A percentile compares a stretch with the other conserved stretches of the same genome.
phyloP scores from a whole-genome alignment of 1,140 invertebrate species.

The Zophobas atratus region DNA sequence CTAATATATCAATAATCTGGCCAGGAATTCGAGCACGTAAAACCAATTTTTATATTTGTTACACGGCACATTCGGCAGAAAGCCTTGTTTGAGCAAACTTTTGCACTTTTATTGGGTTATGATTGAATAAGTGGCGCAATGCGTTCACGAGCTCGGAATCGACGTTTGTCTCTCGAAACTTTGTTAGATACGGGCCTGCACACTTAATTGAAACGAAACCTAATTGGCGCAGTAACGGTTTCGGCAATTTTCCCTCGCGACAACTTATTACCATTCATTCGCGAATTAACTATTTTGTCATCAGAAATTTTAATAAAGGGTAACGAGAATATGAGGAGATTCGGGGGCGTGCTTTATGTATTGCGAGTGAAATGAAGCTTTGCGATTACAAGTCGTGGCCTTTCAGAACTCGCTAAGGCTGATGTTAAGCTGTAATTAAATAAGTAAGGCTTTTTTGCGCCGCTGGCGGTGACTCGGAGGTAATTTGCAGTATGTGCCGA shows the following conservation, averaged over 20 bases:
- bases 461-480: too few relatives aligned
- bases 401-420: too few relatives aligned
- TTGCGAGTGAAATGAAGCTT: too few relatives aligned
- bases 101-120: too few relatives aligned
- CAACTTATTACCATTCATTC: background rate
- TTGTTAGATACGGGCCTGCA: background rate
- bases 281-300: background rate
- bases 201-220: background rate
- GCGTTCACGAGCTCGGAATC: background rate
- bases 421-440: too few relatives aligned
- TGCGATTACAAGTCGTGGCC: too few relatives aligned
- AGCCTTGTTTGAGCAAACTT: too few relatives aligned
- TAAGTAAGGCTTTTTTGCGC: too few relatives aligned
- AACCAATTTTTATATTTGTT: background rate
- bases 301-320: too few relatives aligned
- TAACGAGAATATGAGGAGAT: background rate
- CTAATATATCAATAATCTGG: background rate
- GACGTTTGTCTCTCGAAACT: background rate
- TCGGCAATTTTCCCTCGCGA: background rate
- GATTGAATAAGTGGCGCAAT: background rate
- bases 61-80: background rate
- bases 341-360: background rate
- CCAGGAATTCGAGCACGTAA: background rate
- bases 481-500: too few relatives aligned
- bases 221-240: background rate